Conservation (phyloP, 2,888 invertebrate species). For the Galeruca laticollis region DNA sequence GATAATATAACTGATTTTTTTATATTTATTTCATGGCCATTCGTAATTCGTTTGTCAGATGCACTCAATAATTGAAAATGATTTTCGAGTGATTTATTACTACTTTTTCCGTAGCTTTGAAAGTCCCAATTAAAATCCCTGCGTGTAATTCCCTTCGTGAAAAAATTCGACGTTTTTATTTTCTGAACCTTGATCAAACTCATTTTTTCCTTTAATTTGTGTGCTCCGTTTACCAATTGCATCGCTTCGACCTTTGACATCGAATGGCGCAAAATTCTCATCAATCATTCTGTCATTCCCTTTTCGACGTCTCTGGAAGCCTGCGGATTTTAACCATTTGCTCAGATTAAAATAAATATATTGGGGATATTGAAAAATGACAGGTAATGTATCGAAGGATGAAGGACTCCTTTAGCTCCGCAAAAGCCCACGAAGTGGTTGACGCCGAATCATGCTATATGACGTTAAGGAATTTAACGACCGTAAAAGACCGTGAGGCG, state of each 20-base stretch:
- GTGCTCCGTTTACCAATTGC: conserved; percentile 19
- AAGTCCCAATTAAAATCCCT: conserved; percentile 13
- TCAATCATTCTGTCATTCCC: conserved; percentile 30
- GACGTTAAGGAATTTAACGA: not conserved
- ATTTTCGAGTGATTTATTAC: not conserved
- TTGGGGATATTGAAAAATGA: conserved; percentile 22
- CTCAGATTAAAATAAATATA: conserved; percentile 31
- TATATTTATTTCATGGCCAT: not conserved
- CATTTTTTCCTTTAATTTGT: conserved; percentile 29
- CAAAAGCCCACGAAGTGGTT: not conserved
- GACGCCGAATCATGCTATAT: not conserved
- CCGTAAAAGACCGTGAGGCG: not conserved
- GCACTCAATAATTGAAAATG: not conserved
- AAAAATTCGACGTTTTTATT: conserved; percentile 19
- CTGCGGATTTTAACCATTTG: conserved; percentile 20
- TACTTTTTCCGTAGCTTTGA: not conserved
- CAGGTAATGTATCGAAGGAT: conserved; percentile 13
- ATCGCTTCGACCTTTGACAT: conserved; percentile 23
- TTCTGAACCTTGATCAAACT: conserved; percentile 5
- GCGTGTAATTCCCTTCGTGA: conserved; percentile 5
- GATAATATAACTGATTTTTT: too few relatives aligned
- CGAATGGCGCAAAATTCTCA: conserved; percentile 21
- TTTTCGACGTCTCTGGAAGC: conserved; percentile 26
- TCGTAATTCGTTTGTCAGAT: not conserved
- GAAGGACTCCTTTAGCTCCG: conserved; percentile 2